Base-by-base conservation (phyloP, 2,797 vertebrate species). In the Anguilla megastoma region DNA sequence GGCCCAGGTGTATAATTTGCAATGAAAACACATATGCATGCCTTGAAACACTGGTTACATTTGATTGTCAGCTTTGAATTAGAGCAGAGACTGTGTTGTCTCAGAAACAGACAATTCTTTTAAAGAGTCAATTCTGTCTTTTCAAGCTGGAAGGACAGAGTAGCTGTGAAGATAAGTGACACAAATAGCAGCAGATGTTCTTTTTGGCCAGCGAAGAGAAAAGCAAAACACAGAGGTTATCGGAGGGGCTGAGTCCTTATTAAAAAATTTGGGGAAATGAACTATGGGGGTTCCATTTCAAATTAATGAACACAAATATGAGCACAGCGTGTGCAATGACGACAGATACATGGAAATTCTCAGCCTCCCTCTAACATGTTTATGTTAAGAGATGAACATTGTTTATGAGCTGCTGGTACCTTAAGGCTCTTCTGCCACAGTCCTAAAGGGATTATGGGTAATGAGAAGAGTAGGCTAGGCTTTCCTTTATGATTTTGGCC, bases 381-480 rank as follows among this genome's bases (percentile, higher is more conserved):
- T 69, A 9, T 82, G 41, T 82, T 24, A n/a, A 16, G 36, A 76
- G 3, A 18, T 41, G 33, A 76, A 21, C 12, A 41, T 76, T 21
- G 0, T 76, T 76, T 76, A 45, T 76, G 12, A 16, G 12, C 14
- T 36, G 74, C 89, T 41, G n/a, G 56, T 63, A 41, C 71, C 69
- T 18, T 69, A 93, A 92, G 91, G 90, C 87, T 88, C 1, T 52
- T 84, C 56, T 60, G 60, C 84, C 58, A 36, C 79, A 36, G 76
- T 84, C 41, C 58, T 87, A 82, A 80, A 56, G 18, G 92, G 89
- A 93, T 93, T 93, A 93, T 94, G 92, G 92, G 91, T 92, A 91
- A 92, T 92, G 90, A 92, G 92, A 89, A 88, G 71, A 88, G 88
- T 91, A 90, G 90, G 91, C 89, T 88, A 85, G 86, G 71, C 79